Conservation (phyloP, 2,888 invertebrate species). For the Diaprepes abbreviatus region DNA sequence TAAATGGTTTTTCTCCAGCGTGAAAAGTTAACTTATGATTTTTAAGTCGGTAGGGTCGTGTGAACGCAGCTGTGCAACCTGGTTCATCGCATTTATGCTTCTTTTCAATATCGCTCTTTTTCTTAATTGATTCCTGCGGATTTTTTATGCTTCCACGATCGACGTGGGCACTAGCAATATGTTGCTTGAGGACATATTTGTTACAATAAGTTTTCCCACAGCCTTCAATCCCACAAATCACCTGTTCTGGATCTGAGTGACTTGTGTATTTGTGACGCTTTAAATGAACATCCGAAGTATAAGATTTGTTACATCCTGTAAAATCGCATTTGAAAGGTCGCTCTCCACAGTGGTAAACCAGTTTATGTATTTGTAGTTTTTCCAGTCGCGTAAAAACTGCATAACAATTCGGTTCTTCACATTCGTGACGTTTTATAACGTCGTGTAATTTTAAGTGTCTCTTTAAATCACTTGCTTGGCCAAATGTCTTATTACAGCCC, state of each 20-base stretch:
- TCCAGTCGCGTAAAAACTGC: background rate
- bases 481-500: no score
- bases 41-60: slow-evolving; percentile 26
- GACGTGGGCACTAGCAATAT: slow-evolving; percentile 33
- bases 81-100: slow-evolving; percentile 31
- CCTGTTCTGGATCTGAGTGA: slow-evolving; percentile 49
- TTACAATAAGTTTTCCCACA: slow-evolving; percentile 57
- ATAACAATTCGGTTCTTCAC: background rate
- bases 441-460: no score
- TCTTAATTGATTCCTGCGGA: background rate
- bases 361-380: background rate
- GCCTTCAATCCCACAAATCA: slow-evolving; percentile 51
- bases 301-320: slow-evolving; percentile 56
- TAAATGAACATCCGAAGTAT: slow-evolving; percentile 57
- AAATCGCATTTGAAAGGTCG: slow-evolving; percentile 56
- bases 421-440: background rate
- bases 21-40: slow-evolving; percentile 32
- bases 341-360: slow-evolving; percentile 35
- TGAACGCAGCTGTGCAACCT: slow-evolving; percentile 32
- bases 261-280: slow-evolving; percentile 55
- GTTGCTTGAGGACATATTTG: slow-evolving; percentile 58
- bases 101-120: slow-evolving; percentile 6
- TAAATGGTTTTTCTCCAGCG: slow-evolving; percentile 53
- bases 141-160: no score
- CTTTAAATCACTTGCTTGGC: no score